Conservation (phyloP, 1,140 invertebrate species). For the Magallana ariakensis region DNA sequence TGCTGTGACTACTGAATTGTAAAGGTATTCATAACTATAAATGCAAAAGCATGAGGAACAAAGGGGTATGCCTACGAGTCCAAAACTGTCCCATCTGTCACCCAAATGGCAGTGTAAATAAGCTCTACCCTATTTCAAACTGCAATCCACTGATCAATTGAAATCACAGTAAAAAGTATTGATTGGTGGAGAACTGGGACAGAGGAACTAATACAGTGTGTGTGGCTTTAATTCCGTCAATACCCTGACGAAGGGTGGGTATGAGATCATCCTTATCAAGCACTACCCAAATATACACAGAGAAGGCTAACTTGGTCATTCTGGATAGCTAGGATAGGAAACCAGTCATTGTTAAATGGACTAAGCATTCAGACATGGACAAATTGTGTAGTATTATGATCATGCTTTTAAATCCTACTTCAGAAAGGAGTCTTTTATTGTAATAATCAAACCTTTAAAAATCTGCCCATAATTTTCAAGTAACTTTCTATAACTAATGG, state of each 20-base stretch:
- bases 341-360: background rate
- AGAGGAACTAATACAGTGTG: background rate
- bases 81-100: background rate
- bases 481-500: too few species aligned
- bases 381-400: background rate
- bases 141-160: slow-evolving; percentile 16
- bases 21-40: too few species aligned
- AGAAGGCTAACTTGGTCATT: background rate
- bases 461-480: too few species aligned
- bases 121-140: background rate
- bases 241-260: slow-evolving; percentile 8
- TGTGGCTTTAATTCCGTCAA: slow-evolving; percentile 26
- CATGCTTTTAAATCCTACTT: background rate
- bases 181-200: slow-evolving; percentile 9
- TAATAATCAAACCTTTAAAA: too few species aligned
- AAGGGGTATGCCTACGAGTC: background rate
- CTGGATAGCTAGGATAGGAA: background rate
- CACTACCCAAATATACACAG: background rate
- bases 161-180: slow-evolving; percentile 33
- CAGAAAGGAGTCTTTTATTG: too few species aligned
- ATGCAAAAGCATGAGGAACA: background rate
- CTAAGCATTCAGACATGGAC: background rate
- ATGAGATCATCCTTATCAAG: slow-evolving; percentile 20
- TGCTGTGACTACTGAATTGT: background rate
- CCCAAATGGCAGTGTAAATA: background rate